Base-by-base conservation (phyloP, 92 coral and sea anemone genomes). In the Bergia puertoricense region DNA sequence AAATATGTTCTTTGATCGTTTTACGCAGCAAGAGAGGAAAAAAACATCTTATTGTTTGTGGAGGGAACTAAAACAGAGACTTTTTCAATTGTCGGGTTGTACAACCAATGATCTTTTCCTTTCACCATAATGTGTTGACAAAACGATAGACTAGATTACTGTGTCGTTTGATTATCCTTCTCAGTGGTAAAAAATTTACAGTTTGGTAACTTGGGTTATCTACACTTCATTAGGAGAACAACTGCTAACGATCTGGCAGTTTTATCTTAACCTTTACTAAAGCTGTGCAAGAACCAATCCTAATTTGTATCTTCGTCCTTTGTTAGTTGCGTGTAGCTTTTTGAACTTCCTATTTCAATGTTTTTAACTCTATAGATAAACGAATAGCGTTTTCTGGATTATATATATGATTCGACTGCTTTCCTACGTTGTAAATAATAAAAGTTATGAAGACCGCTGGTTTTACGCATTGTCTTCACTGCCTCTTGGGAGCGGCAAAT, bases 341-440 rank as follows among this genome's bases (percentile, higher is more conserved):
- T 41, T 23, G 18, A 72, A 38, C 15, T 23, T 30, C 30, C 30
- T 30, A 30, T 30, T 30, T 30, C 30, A 30, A 30, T 30, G 30
- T 30, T 74, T 42, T 74, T 74, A 38, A 74, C 5, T 74, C 77
- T 38, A 74, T 39, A 39, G 45, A 3, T 72, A 39, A 37, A 1
- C 43, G 16, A 39, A 37, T 42, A 73, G 77, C 42, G 39, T 16
- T 39, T 74, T 39, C 45, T 51, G 57, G 44, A 39, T 38, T 39
- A 73, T 62, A 59, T 39, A 30, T 37, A 59, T 59, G 40, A 41
- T 80, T 37, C 68, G 43, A 51, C 85, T 51, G 71, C 40, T 18
- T 54, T 81, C 69, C 68, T 39, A 81, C 37, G 30, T 37, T 81
- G 85, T 81, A 57, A 81, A 81, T 80, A 81, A 56, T 81, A 81